phyloP scores from a whole-genome alignment of 2,888 invertebrate genomes.

The Hypolimnas misippus region DNA sequence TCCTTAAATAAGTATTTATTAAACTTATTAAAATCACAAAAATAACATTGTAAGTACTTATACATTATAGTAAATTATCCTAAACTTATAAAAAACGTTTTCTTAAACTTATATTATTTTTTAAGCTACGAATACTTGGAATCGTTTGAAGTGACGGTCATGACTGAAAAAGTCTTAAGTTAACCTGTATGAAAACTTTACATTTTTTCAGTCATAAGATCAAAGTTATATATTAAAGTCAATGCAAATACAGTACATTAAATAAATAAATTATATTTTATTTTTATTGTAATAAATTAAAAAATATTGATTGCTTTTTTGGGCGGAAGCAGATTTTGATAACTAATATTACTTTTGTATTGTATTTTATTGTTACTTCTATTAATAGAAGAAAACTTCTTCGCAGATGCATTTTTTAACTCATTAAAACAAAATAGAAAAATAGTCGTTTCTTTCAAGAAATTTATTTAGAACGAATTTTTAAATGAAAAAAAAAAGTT shows the following conservation, averaged over 20 bases:
- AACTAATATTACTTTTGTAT: no score
- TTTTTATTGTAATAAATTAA: background rate
- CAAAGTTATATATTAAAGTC: constrained; percentile 3
- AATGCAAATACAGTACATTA: background rate
- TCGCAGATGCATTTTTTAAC: no score
- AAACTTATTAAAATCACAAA: constrained; percentile 32
- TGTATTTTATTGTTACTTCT: no score
- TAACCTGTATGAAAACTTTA: constrained; percentile 48
- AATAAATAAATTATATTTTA: constrained; percentile 13
- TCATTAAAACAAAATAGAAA: no score
- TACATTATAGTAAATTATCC: background rate
- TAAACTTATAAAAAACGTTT: background rate
- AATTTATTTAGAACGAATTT: no score
- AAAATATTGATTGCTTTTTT: background rate
- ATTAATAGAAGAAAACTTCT: no score
- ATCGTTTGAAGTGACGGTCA: constrained; percentile 59
- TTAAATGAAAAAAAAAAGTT: background rate
- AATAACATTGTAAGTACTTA: constrained; percentile 30
- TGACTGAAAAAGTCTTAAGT: constrained; percentile 76
- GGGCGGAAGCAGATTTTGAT: no score
- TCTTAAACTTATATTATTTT: background rate
- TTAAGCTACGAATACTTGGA: constrained; percentile 10
- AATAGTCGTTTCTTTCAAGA: no score
- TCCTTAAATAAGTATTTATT: constrained; percentile 1
- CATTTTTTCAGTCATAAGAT: constrained; percentile 81